Evolutionary conservation across 1,140 invertebrate genomes (phyloP).

Genomic region (Microplitis demolitor): DNA sequence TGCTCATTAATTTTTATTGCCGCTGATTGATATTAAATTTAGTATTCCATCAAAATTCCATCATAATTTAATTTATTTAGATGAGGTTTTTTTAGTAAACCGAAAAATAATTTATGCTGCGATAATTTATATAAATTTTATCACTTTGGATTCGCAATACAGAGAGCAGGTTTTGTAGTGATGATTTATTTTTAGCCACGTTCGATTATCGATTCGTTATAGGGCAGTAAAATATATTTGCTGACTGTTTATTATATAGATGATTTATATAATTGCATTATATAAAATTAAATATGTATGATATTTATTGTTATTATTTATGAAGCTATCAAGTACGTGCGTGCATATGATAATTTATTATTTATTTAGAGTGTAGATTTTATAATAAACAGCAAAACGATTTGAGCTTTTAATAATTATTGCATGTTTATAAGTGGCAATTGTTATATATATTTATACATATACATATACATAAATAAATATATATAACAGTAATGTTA

Average conservation of each 20-base stretch:
- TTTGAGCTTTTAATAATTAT: slow-evolving; percentile 5
- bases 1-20: no score
- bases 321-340: neutral
- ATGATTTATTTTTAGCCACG: neutral
- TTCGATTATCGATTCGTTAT: neutral
- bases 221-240: no score
- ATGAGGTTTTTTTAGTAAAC: no score
- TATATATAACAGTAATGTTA: no score
- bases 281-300: neutral
- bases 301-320: neutral
- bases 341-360: neutral
- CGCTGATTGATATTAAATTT: no score
- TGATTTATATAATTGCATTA: neutral
- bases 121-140: no score
- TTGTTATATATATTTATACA: neutral
- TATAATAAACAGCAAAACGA: neutral
- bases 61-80: no score
- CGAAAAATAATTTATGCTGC: no score
- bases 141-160: neutral
- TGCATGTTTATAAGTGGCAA: slow-evolving; percentile 4
- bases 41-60: no score
- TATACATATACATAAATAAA: no score
- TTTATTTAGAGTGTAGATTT: neutral
- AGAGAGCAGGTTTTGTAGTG: neutral
- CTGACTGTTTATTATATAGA: neutral